Evolutionary conservation across 1,140 invertebrate species (phyloP), one percentile per base, ranked within the genome.

Genomic region (Drosophila orena): DNA sequence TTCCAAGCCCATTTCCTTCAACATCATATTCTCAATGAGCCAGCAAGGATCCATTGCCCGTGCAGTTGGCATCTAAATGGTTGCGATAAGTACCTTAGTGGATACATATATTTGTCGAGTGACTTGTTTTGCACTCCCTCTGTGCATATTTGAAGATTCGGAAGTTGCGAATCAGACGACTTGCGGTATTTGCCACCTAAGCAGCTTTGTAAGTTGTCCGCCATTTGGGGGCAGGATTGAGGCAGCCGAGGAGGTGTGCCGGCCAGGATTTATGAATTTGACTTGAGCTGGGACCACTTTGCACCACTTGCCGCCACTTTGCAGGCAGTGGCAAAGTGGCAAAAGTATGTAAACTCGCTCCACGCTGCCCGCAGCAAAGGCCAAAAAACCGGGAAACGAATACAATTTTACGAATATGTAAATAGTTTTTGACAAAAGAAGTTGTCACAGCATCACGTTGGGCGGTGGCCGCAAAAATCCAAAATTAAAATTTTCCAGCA

Each of bases 361-460:
- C 47, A 30, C 14, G 22, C 53, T n/a, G 68, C 55, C 70, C 66
- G 35, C 70, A 73, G 70, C 55, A 65, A 65, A 65, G 56, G 34
- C 42, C 27, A 11, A 46, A 17, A 52, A 44, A 34, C 22, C 24
- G 14, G 35, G 20, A 59, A 76, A 77, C 73, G 69, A 77, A 84
- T 85, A 81, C 79, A 70, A 85, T 77, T 86, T 86, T 64, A 49
- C 53, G 75, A 71, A 54, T 64, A 81, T 85, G 81, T 84, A 84
- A 84, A 84, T 85, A 84, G 58, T 78, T 81, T 74, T 61, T 42
- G 52, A 81, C 81, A 77, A 86, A 86, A 81, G 81, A 59, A 81
- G 62, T 86, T 85, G 81, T 85, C 81, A 86, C 81, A 73, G 81
- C 80, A 35, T 35, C 46, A 66, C 35, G 60, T 49, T 40, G 69